Evolutionary conservation across 35 echinoderm and acorn worm species (phyloP).

Genomic region (Apostichopus californicus): DNA sequence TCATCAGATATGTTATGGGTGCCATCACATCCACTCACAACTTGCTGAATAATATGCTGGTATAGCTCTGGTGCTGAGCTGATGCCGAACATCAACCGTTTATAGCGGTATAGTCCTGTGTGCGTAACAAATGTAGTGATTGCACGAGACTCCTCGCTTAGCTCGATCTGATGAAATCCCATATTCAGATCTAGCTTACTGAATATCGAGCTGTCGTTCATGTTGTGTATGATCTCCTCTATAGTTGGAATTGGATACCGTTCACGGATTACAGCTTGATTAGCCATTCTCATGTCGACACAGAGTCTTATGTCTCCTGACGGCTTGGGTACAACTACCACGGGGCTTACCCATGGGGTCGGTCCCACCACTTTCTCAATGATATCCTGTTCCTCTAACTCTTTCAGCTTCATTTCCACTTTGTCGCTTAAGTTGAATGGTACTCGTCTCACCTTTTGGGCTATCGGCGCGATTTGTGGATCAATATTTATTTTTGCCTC

Average conservation of each 20-base stretch:
- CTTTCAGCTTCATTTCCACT: too few species aligned
- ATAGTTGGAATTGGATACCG: constrained; percentile 26
- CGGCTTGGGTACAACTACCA: constrained; percentile 53
- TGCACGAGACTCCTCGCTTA: too few species aligned
- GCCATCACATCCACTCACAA: constrained; percentile 47
- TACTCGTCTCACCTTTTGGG: constrained; percentile 41
- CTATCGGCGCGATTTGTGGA: too few species aligned
- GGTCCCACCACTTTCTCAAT: constrained; percentile 35
- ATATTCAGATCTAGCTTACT: too few species aligned
- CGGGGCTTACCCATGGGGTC: constrained; percentile 43
- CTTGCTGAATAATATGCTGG: constrained; percentile 35
- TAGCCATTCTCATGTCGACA: constrained; percentile 39
- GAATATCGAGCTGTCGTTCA: too few species aligned
- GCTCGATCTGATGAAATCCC: too few species aligned
- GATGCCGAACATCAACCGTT: constrained; percentile 64
- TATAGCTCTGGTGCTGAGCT: constrained; percentile 62
- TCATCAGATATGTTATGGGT: constrained; percentile 71
- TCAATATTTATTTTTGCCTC: too few species aligned
- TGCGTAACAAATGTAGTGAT: too few species aligned
- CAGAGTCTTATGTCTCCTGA: constrained; percentile 42
- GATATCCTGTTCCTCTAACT: too few species aligned
- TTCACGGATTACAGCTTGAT: neutral
- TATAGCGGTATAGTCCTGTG: constrained; percentile 66
- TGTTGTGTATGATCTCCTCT: too few species aligned
- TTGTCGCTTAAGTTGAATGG: constrained; percentile 1